A percentile compares a stretch with the other conserved stretches of the same genome.
These are phyloP conservation scores for Gadopsis marmoratus DNA, from an alignment of 2,797 vertebrate genomes.

Conservation along the genomic window DNA sequence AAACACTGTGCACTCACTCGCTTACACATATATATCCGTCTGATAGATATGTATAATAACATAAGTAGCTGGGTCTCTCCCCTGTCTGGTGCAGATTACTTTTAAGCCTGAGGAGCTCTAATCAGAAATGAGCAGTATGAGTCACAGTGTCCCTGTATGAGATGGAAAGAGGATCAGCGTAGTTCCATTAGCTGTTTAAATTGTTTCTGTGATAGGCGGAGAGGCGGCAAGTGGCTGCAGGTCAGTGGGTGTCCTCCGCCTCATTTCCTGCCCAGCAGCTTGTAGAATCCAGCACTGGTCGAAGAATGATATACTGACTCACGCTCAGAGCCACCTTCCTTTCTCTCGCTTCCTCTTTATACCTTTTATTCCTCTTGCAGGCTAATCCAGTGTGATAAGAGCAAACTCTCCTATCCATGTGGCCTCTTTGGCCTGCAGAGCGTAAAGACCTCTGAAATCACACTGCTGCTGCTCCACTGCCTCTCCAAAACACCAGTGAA, in stretches of 20 bases:
- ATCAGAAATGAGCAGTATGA: slow-evolving; percentile 70
- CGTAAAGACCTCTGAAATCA: slow-evolving; percentile 63
- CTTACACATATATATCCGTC: slow-evolving; percentile 24
- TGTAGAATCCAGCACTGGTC: slow-evolving; percentile 44
- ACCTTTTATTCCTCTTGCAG: slow-evolving; percentile 25
- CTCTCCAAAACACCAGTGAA: slow-evolving; percentile 46
- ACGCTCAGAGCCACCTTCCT: slow-evolving; percentile 50
- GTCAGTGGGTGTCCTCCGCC: slow-evolving; percentile 74
- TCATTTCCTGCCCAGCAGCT: slow-evolving; percentile 78
- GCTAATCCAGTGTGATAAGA: slow-evolving; percentile 69
- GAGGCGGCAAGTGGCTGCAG: slow-evolving; percentile 69
- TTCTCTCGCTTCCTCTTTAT: slow-evolving; percentile 40
- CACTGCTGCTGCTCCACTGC: slow-evolving; percentile 40
- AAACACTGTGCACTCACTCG: slow-evolving; percentile 39
- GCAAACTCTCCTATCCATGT: slow-evolving; percentile 56
- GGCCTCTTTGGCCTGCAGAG: slow-evolving; percentile 58
- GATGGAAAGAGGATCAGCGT: slow-evolving; percentile 62
- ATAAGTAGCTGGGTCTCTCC: slow-evolving; percentile 41
- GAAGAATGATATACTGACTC: slow-evolving; percentile 58
- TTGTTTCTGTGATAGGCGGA: slow-evolving; percentile 74
- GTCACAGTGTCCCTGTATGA: slow-evolving; percentile 53
- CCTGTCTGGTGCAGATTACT: slow-evolving; percentile 55
- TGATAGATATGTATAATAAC: slow-evolving; percentile 56
- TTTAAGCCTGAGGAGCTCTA: slow-evolving; percentile 62
- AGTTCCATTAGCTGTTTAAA: slow-evolving; percentile 77